Percentiles rank a stretch among this genome's conserved stretches.
Evolutionary conservation across 2,888 invertebrate species (phyloP).

Genomic region (Macrosiphum euphorbiae): DNA sequence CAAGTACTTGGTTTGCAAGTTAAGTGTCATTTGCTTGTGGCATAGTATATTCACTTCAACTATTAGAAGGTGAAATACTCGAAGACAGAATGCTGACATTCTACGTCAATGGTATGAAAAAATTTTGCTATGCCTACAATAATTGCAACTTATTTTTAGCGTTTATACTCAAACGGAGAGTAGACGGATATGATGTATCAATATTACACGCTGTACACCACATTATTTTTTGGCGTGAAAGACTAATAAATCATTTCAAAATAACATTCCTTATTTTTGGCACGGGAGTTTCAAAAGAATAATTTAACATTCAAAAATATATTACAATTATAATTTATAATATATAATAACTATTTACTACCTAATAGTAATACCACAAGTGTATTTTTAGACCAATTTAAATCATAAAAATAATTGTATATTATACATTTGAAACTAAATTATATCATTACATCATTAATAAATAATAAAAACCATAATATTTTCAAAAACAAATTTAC

Average conservation of each 20-base stretch:
- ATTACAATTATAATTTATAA: not conserved
- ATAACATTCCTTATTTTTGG: conserved; percentile 13
- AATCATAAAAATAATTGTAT: not conserved
- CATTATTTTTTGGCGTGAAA: not conserved
- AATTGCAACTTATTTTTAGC: not conserved
- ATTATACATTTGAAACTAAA: not conserved
- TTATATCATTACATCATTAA: not conserved
- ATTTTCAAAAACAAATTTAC: not conserved
- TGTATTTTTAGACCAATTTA: not conserved
- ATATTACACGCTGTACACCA: not conserved
- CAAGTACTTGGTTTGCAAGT: not conserved
- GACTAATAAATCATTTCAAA: conserved; percentile 20
- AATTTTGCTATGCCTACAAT: not conserved
- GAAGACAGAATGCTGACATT: not conserved
- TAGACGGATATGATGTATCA: not conserved
- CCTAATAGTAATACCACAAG: not conserved
- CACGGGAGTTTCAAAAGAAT: not conserved
- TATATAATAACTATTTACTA: not conserved
- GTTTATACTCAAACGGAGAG: not conserved
- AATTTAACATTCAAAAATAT: not conserved
- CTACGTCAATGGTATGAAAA: not conserved
- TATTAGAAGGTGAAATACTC: not conserved
- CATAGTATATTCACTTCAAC: not conserved
- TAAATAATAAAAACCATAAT: not conserved
- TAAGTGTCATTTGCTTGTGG: conserved; percentile 9